Evolutionary conservation across 2,888 invertebrate genomes (phyloP).

Genomic region (Atethmia centrago): DNA sequence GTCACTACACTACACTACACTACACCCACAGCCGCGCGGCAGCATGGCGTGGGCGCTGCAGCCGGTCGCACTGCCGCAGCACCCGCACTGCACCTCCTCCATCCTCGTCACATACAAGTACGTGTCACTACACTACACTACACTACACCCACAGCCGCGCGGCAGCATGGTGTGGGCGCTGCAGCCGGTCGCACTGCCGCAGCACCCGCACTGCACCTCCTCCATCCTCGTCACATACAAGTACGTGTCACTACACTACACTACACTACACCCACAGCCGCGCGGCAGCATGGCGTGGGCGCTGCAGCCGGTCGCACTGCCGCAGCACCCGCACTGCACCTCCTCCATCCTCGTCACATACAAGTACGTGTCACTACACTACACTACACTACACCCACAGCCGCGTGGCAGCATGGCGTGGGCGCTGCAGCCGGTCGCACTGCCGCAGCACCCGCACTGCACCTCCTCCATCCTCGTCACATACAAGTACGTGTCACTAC

Average conservation of each 20-base stretch:
- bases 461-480: conserved; percentile 95
- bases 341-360: conserved; percentile 94
- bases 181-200: conserved; percentile 93
- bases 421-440: conserved; percentile 94
- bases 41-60: conserved; percentile 95
- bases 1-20: neutral
- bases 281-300: conserved; percentile 96
- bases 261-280: too few species aligned
- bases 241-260: conserved; percentile 61
- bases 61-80: conserved; percentile 92
- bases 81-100: conserved; percentile 91
- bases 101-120: conserved; percentile 93
- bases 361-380: conserved; percentile 69
- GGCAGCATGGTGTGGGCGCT: conserved; percentile 96
- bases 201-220: conserved; percentile 89
- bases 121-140: conserved; percentile 30
- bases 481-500: conserved; percentile 73
- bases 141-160: too few species aligned
- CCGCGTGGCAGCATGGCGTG: conserved; percentile 94
- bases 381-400: too few species aligned
- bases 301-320: conserved; percentile 94
- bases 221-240: conserved; percentile 94
- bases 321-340: conserved; percentile 85
- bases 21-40: conserved; percentile 87
- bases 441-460: conserved; percentile 88